Percentiles rank a stretch among this genome's conserved stretches.
Conservation (phyloP, 2,888 invertebrate genomes). For the Dioctria rufipes region DNA sequence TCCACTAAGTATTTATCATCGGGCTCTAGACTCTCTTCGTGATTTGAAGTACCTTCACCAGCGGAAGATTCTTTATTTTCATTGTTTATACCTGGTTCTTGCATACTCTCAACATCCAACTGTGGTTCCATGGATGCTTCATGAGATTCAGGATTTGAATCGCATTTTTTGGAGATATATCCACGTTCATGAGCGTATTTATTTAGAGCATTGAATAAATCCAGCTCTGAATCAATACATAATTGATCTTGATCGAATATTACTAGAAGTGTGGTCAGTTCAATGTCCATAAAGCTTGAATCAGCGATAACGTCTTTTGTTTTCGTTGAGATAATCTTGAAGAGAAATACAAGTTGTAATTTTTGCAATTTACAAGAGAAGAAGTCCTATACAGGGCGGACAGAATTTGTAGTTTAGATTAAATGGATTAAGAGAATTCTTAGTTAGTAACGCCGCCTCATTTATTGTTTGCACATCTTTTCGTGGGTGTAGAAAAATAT, state of each 20-base stretch:
- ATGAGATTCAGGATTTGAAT: constrained; percentile 54
- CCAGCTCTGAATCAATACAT: constrained; percentile 82
- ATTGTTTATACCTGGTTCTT: constrained; percentile 60
- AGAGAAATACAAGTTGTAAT: constrained; percentile 44
- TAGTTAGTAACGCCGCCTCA: too few relatives aligned
- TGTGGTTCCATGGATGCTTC: constrained; percentile 59
- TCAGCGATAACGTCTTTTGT: constrained; percentile 84
- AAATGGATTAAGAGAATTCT: background rate
- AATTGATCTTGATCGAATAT: constrained; percentile 83
- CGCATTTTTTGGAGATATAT: constrained; percentile 59
- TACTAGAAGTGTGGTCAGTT: constrained; percentile 81
- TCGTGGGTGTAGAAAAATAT: too few relatives aligned
- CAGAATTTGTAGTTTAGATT: too few relatives aligned
- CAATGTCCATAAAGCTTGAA: constrained; percentile 84
- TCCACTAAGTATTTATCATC: constrained; percentile 67
- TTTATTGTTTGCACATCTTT: too few relatives aligned
- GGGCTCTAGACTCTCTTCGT: constrained; percentile 59
- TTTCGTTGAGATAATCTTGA: constrained; percentile 82
- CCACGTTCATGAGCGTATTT: constrained; percentile 77
- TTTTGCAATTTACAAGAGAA: background rate
- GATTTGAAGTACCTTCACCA: constrained; percentile 58
- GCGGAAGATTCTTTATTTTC: constrained; percentile 61
- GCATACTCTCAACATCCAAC: constrained; percentile 61
- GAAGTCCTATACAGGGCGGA: background rate
- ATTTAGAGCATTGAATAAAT: constrained; percentile 83